Conservation (phyloP, 2,797 vertebrate species). For the Eospalax fontanierii region DNA sequence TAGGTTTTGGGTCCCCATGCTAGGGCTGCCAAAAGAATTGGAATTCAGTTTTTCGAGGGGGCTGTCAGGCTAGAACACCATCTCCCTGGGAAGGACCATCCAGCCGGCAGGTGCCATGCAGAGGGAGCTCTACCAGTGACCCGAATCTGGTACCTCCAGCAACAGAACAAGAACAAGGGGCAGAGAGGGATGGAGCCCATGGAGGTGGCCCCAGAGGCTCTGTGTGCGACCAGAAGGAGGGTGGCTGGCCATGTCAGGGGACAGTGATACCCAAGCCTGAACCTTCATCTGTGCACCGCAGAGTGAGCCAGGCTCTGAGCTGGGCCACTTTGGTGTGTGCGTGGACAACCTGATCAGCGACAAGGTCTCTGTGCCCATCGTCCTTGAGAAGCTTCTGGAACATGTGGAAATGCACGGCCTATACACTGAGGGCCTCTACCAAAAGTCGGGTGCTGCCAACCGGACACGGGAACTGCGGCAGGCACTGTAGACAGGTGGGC, state of each 20-base stretch:
- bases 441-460: constrained; percentile 98
- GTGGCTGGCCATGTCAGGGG: neutral
- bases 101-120: neutral
- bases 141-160: no score
- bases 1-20: no score
- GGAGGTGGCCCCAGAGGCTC: neutral
- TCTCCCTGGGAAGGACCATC: neutral
- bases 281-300: constrained; percentile 70
- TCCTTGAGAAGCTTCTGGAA: constrained; percentile 97
- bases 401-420: constrained; percentile 98
- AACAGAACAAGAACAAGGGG: no score
- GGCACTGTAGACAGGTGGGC: constrained; percentile 92
- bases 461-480: constrained; percentile 97
- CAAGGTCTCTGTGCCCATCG: constrained; percentile 94
- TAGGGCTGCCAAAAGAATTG: neutral
- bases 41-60: neutral
- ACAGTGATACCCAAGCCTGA: neutral
- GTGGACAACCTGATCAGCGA: constrained; percentile 94
- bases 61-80: neutral
- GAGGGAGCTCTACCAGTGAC: neutral
- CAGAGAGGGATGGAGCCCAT: neutral
- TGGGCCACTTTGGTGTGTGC: constrained; percentile 94
- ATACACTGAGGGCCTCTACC: constrained; percentile 98
- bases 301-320: constrained; percentile 92
- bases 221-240: neutral